Conservation (phyloP, 2,797 vertebrate genomes). For the Brotula barbata region DNA sequence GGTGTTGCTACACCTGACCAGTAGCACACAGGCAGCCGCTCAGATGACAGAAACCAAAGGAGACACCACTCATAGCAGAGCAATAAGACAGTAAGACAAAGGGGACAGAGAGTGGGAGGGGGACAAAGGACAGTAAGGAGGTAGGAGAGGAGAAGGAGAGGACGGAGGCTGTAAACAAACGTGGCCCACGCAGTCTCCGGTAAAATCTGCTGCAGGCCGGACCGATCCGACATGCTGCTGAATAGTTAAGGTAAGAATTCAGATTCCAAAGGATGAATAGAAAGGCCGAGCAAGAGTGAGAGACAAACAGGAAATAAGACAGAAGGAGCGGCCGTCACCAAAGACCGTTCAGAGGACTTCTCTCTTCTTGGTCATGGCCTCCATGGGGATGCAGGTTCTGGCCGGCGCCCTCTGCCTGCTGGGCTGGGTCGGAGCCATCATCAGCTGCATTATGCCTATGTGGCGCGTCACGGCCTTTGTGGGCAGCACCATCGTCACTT, state of each 20-base stretch:
- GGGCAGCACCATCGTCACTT: conserved; percentile 79
- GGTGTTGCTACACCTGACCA: conserved; percentile 42
- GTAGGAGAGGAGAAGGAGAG: conserved; percentile 31
- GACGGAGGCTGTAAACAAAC: conserved; percentile 42
- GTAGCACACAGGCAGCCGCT: conserved; percentile 41
- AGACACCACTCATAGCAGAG: conserved; percentile 8
- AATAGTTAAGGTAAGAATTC: too few species aligned
- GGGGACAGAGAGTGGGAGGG: not conserved
- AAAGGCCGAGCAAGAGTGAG: conserved; percentile 21
- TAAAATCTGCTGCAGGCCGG: conserved; percentile 16
- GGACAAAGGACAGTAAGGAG: not conserved
- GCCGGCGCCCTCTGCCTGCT: conserved; percentile 74
- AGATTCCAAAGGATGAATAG: not conserved
- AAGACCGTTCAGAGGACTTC: conserved; percentile 25
- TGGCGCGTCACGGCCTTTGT: conserved; percentile 82
- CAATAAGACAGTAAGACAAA: conserved; percentile 16
- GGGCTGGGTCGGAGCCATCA: conserved; percentile 76
- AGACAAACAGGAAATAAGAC: conserved; percentile 1
- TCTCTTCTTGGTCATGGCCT: conserved; percentile 68
- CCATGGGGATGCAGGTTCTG: conserved; percentile 77
- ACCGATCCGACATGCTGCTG: too few species aligned
- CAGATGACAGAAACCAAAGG: conserved; percentile 48
- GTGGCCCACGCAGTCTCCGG: conserved; percentile 12
- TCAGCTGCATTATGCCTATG: conserved; percentile 76
- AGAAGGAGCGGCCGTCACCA: not conserved